Base-by-base conservation (phyloP, 2,113 vertebrate species). In the Ceyx cyanopectus region DNA sequence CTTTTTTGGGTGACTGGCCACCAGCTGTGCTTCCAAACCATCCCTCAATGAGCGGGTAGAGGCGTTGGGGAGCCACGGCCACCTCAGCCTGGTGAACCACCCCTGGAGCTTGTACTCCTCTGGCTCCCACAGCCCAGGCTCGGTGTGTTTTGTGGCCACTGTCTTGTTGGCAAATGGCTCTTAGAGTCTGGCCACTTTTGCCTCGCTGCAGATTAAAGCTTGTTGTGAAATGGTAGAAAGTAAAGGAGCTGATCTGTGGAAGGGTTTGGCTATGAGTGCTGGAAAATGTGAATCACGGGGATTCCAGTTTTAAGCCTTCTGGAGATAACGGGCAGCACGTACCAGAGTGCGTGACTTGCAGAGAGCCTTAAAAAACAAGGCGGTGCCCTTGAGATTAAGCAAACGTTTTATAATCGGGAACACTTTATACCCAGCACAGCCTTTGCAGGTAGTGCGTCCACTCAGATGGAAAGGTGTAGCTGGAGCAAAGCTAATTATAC, bases 241-340 rank as follows among this genome's bases (percentile, higher is more conserved):
- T n/a, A 73, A 83, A 93, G 80, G 73, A 86, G 54, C 87, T 45
- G 89, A 73, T 94, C 75, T 18, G 74, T 3, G 0, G 51, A 90
- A 90, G 86, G 83, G 83, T 89, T 95, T 91, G 91, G 92, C 93
- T 74, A 94, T 66, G 81, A 96, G 91, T 1, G 3, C 69, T 85
- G 86, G 92, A 92, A 96, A 95, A 95, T 92, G 92, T 95, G 95
- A 96, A 93, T 91, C 85, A 92, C 7, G 21, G 89, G 84, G 91
- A 94, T 94, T 97, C 93, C 85, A 96, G 69, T 81, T 92, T 70
- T 89, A 93, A 97, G 82, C 72, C 89, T 81, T 84, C 54, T 91
- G 87, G 62, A 95, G 90, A 96, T 90, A 96, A 88, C 93, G 73
- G 92, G 92, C 80, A 89, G 66, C 86, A 92, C 68, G 51, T 54